These are phyloP conservation scores for Hafferia zeledoni DNA, from an alignment of 2,797 vertebrate genomes.

Conservation along the genomic window DNA sequence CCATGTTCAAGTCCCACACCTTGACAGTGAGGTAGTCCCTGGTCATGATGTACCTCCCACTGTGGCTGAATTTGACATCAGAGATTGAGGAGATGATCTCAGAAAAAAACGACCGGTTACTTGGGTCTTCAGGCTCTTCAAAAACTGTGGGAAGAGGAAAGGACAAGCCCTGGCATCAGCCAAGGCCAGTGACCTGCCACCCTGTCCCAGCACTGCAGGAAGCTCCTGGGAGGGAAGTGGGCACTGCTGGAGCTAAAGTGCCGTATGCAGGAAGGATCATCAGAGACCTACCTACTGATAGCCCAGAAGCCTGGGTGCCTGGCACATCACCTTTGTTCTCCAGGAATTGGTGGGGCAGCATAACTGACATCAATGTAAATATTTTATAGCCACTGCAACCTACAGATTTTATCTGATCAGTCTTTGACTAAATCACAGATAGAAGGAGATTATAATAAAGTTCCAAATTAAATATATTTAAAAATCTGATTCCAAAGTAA, in stretches of 20 bases:
- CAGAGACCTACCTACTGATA: background rate
- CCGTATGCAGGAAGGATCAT: background rate
- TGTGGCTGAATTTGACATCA: slow-evolving; percentile 96
- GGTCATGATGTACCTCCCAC: slow-evolving; percentile 95
- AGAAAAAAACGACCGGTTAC: slow-evolving; percentile 94
- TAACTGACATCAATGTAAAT: background rate
- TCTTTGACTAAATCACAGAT: background rate
- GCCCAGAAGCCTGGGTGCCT: background rate
- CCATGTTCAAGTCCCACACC: slow-evolving; percentile 98
- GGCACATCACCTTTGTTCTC: background rate
- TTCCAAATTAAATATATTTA: background rate
- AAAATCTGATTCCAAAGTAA: background rate
- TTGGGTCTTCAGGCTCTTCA: slow-evolving; percentile 94
- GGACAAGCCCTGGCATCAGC: background rate
- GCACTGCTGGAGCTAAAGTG: background rate
- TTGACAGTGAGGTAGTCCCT: slow-evolving; percentile 96
- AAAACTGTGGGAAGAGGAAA: slow-evolving; percentile 81
- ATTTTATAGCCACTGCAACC: background rate
- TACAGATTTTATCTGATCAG: background rate
- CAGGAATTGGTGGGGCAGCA: background rate
- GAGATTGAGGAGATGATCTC: slow-evolving; percentile 98
- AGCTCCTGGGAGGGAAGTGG: background rate
- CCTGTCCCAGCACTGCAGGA: background rate
- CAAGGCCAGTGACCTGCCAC: background rate
- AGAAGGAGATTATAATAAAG: background rate